phyloP scores from a whole-genome alignment of 2,888 invertebrate species.

The Synanthedon andrenaeformis region DNA sequence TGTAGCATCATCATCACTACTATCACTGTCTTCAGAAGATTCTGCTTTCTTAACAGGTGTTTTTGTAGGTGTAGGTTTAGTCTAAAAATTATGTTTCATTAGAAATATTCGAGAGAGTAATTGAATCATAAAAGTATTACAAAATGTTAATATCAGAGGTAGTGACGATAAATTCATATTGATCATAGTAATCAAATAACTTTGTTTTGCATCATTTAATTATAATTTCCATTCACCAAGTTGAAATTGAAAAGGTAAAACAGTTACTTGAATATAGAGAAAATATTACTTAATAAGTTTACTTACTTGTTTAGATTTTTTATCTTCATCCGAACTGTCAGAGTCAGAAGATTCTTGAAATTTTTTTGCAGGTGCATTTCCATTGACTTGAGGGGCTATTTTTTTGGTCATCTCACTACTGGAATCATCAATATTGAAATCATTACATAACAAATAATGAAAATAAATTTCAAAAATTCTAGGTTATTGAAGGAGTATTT shows the following conservation, averaged over 20 bases:
- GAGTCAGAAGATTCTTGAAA: conserved; percentile 46
- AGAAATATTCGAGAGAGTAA: conserved; percentile 5
- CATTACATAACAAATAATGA: conserved; percentile 1
- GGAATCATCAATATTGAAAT: conserved; percentile 28
- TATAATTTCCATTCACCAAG: neutral
- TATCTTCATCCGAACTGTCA: conserved; percentile 51
- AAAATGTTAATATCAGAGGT: conserved; percentile 35
- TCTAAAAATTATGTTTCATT: conserved; percentile 6
- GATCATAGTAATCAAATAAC: conserved; percentile 31
- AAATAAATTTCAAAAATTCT: no score
- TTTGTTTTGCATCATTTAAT: conserved; percentile 30
- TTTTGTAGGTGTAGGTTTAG: conserved; percentile 17
- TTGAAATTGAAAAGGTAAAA: neutral
- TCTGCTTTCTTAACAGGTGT: conserved; percentile 34
- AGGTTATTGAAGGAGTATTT: no score
- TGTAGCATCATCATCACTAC: conserved; percentile 39
- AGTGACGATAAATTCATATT: conserved; percentile 42
- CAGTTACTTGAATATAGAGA: neutral
- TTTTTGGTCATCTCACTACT: conserved; percentile 39
- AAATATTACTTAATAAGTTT: neutral
- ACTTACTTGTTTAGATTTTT: conserved; percentile 30
- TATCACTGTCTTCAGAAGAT: conserved; percentile 37
- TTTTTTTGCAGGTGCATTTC: conserved; percentile 36
- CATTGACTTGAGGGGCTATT: conserved; percentile 24
- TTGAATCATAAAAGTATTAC: conserved; percentile 9